A percentile compares a stretch with the other conserved stretches of the same genome.
These are phyloP conservation scores for Hydrotaea diabolus DNA, from an alignment of 2,888 invertebrate genomes.

Conservation along the genomic window DNA sequence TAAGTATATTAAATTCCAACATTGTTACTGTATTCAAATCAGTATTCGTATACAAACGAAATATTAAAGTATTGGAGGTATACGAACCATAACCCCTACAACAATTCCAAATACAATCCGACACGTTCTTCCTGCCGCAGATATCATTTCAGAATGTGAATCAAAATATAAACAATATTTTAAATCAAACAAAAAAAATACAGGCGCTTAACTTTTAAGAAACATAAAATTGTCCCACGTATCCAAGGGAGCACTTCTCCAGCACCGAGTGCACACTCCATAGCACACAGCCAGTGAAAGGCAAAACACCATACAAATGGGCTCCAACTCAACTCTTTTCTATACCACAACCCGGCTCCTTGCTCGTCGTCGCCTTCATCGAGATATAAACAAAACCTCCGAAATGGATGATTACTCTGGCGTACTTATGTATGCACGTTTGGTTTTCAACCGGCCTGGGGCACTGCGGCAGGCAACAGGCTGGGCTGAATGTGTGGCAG, in stretches of 20 bases:
- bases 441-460: slow-evolving; percentile 3
- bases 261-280: slow-evolving; percentile 22
- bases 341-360: background rate
- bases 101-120: background rate
- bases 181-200: background rate
- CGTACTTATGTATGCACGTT: slow-evolving; percentile 11
- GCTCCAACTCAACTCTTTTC: slow-evolving; percentile 40
- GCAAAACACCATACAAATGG: background rate
- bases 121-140: slow-evolving; percentile 3
- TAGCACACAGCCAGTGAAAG: background rate
- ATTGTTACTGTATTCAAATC: no score
- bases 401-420: slow-evolving; percentile 10
- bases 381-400: slow-evolving; percentile 26
- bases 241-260: slow-evolving; percentile 29
- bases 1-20: no score
- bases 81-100: background rate
- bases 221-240: slow-evolving; percentile 17
- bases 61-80: no score
- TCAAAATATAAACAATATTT: slow-evolving; percentile 19
- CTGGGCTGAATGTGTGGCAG: slow-evolving; percentile 3
- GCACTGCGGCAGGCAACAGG: slow-evolving; percentile 20
- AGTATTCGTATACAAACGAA: no score
- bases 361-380: background rate
- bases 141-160: no score
- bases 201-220: slow-evolving; percentile 10